Percentiles rank a stretch among this genome's conserved stretches.
Evolutionary conservation across 1,140 invertebrate genomes (phyloP).

Genomic region (Grapholita molesta): DNA sequence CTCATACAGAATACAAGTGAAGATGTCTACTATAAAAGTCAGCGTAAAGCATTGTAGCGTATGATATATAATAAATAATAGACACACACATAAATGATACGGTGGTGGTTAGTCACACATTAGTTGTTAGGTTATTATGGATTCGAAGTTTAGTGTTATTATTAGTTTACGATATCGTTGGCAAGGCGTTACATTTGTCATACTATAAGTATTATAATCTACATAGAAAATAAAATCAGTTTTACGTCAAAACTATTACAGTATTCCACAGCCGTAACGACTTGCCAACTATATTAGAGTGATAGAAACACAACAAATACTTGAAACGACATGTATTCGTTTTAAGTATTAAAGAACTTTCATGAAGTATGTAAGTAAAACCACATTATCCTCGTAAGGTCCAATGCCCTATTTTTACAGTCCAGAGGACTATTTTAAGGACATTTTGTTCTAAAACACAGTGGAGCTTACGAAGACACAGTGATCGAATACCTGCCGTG

Average conservation of each 20-base stretch:
- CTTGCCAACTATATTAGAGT: background rate
- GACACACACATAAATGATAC: slow-evolving; percentile 7
- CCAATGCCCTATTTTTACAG: no score
- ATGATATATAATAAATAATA: slow-evolving; percentile 8
- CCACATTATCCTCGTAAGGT: no score
- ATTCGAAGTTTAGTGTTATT: background rate
- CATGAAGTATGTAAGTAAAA: no score
- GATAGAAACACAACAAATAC: background rate
- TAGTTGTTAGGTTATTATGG: background rate
- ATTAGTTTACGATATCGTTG: background rate
- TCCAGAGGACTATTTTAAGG: no score
- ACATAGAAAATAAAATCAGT: no score
- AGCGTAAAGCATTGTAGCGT: slow-evolving; percentile 1
- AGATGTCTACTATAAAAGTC: slow-evolving; percentile 2
- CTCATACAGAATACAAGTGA: background rate
- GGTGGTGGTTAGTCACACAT: background rate
- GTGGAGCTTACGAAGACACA: no score
- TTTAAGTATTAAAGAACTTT: no score
- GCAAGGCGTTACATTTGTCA: background rate
- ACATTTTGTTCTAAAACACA: no score
- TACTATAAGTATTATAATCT: no score
- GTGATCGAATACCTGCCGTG: no score
- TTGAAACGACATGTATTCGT: background rate
- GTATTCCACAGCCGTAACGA: no score
- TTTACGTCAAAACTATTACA: no score